Percentiles rank a stretch among this genome's conserved stretches.
Evolutionary conservation across 2,888 invertebrate species (phyloP).

Genomic region (Scaptomyza flava): DNA sequence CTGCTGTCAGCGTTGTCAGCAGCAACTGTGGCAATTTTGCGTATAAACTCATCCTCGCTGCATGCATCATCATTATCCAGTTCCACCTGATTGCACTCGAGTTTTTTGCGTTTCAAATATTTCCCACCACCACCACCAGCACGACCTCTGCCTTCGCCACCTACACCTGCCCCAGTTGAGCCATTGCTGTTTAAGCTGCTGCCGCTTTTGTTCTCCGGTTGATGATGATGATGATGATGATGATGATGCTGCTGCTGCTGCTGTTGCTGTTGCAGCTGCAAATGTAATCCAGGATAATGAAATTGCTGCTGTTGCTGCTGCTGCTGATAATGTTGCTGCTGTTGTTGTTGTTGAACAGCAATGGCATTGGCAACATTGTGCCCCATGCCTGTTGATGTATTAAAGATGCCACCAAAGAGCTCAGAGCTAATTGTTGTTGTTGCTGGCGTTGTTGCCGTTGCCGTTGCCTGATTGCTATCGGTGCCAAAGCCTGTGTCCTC

Average conservation of each 20-base stretch:
- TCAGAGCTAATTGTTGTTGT: constrained; percentile 36
- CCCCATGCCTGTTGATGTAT: constrained; percentile 20
- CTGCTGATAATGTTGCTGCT: constrained; percentile 34
- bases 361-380: constrained; percentile 26
- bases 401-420: constrained; percentile 60
- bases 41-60: constrained; percentile 84
- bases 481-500: constrained; percentile 70
- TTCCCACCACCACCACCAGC: constrained; percentile 65
- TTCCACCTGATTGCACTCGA: constrained; percentile 80
- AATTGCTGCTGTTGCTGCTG: constrained; percentile 48
- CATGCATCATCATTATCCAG: constrained; percentile 84
- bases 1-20: constrained; percentile 11
- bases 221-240: constrained; percentile 35
- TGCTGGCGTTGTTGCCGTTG: constrained; percentile 27
- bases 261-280: constrained; percentile 38
- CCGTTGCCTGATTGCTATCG: constrained; percentile 44
- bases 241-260: constrained; percentile 36
- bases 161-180: constrained; percentile 24
- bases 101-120: constrained; percentile 78
- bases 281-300: constrained; percentile 44
- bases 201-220: constrained; percentile 26
- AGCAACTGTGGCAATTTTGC: constrained; percentile 80
- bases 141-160: constrained; percentile 25
- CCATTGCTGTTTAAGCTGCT: constrained; percentile 22
- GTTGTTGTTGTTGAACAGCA: constrained; percentile 43